phyloP scores from a whole-genome alignment of 2,888 invertebrate genomes.

The Rhamphomyia laevipes region DNA sequence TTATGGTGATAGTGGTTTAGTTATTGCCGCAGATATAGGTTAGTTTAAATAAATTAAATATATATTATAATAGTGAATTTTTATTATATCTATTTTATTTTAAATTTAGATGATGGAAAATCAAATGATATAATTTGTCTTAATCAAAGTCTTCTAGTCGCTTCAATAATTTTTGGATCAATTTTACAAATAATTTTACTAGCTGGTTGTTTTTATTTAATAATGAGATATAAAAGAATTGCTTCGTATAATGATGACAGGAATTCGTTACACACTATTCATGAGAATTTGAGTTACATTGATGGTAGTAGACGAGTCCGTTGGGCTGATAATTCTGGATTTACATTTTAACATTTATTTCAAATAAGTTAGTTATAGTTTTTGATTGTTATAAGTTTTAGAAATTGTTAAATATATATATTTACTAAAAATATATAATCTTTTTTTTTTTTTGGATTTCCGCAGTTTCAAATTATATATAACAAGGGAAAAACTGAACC shows the following conservation, averaged over 20 bases:
- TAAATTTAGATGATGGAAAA: slow-evolving; percentile 4
- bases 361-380: too few relatives aligned
- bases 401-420: too few relatives aligned
- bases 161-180: slow-evolving; percentile 48
- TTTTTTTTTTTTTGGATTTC: too few relatives aligned
- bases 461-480: too few relatives aligned
- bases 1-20: slow-evolving; percentile 45
- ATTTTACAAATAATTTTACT: slow-evolving; percentile 46
- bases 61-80: neutral
- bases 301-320: slow-evolving; percentile 56
- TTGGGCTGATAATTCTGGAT: slow-evolving; percentile 48
- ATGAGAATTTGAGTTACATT: slow-evolving; percentile 53
- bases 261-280: slow-evolving; percentile 37
- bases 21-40: slow-evolving; percentile 46
- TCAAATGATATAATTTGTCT: slow-evolving; percentile 42
- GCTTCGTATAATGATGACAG: slow-evolving; percentile 39
- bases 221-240: slow-evolving; percentile 43
- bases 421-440: too few relatives aligned
- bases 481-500: too few relatives aligned
- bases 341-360: slow-evolving; percentile 22
- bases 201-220: slow-evolving; percentile 42
- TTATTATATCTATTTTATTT: slow-evolving; percentile 2
- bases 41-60: slow-evolving; percentile 6
- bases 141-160: slow-evolving; percentile 52
- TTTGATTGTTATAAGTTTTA: too few relatives aligned